phyloP scores from a whole-genome alignment of 2,113 vertebrate species.

The Poeciliopsis prolifica region DNA sequence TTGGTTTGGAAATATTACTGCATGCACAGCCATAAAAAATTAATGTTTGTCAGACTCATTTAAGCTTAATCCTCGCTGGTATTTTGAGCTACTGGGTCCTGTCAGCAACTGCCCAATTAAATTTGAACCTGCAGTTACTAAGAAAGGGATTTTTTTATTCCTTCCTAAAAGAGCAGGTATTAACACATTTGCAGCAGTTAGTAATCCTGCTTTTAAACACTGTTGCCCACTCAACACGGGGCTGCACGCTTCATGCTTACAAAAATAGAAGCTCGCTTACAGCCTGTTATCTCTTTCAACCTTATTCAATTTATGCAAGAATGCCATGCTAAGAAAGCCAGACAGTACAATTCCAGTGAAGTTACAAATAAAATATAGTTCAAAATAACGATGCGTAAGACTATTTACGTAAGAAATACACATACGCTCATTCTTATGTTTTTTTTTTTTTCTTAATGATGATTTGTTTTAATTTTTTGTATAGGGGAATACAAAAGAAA shows the following conservation, averaged over 20 bases:
- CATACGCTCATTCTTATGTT: too few relatives aligned
- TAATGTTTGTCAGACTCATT: conserved; percentile 45
- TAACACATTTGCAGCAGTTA: conserved; percentile 30
- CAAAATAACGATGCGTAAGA: too few relatives aligned
- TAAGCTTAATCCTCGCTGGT: conserved; percentile 54
- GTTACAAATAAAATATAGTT: too few relatives aligned
- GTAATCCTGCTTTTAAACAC: conserved; percentile 18
- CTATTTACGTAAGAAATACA: too few relatives aligned
- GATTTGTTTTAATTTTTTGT: too few relatives aligned
- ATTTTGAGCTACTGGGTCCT: conserved; percentile 52
- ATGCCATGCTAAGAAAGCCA: neutral
- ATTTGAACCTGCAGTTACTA: conserved; percentile 52
- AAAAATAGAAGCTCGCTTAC: conserved; percentile 20
- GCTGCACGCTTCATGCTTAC: neutral
- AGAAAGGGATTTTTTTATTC: conserved; percentile 28
- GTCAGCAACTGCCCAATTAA: conserved; percentile 67
- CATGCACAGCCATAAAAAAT: conserved; percentile 29
- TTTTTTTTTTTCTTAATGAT: too few relatives aligned
- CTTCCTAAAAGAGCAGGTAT: conserved; percentile 22
- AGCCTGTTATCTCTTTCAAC: neutral
- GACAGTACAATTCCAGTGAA: too few relatives aligned
- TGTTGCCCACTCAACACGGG: neutral
- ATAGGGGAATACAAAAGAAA: too few relatives aligned
- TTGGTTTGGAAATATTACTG: conserved; percentile 22
- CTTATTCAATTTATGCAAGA: neutral